A percentile compares a stretch with the other conserved stretches of the same genome.
These are phyloP conservation scores for Luscinia luscinia DNA, from an alignment of 2,797 vertebrate genomes.

Conservation along the genomic window DNA sequence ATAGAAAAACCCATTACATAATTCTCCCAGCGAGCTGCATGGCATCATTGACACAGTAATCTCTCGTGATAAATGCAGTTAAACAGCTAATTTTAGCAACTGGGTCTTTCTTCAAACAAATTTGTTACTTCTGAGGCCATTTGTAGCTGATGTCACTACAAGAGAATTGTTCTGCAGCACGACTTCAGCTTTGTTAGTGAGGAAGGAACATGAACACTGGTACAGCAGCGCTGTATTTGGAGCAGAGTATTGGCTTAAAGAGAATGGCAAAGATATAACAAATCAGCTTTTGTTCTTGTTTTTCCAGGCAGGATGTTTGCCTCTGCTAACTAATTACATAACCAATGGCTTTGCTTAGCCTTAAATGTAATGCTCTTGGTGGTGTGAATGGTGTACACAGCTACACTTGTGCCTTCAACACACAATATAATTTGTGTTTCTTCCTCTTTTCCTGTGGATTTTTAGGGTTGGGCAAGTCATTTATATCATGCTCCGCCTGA, in stretches of 20 bases:
- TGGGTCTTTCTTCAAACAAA: constrained; percentile 25
- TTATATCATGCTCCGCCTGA: background rate
- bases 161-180: constrained; percentile 27
- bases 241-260: constrained; percentile 60
- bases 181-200: constrained; percentile 28
- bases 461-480: background rate
- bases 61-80: constrained; percentile 34
- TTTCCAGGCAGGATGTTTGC: constrained; percentile 65
- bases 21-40: constrained; percentile 39
- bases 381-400: constrained; percentile 52
- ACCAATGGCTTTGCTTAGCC: constrained; percentile 72
- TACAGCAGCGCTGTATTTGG: constrained; percentile 52
- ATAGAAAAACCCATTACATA: constrained; percentile 20
- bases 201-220: constrained; percentile 26
- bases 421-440: constrained; percentile 17
- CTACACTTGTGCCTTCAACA: constrained; percentile 39
- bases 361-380: constrained; percentile 71
- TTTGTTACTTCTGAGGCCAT: background rate
- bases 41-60: constrained; percentile 12
- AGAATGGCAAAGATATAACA: constrained; percentile 63
- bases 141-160: constrained; percentile 48
- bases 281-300: constrained; percentile 71
- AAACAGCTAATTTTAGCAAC: constrained; percentile 44
- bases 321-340: constrained; percentile 71
- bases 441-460: background rate